A percentile compares a stretch with the other conserved stretches of the same genome.
Conservation (phyloP, 2,113 vertebrate species). For the Gymnobelideus leadbeateri region DNA sequence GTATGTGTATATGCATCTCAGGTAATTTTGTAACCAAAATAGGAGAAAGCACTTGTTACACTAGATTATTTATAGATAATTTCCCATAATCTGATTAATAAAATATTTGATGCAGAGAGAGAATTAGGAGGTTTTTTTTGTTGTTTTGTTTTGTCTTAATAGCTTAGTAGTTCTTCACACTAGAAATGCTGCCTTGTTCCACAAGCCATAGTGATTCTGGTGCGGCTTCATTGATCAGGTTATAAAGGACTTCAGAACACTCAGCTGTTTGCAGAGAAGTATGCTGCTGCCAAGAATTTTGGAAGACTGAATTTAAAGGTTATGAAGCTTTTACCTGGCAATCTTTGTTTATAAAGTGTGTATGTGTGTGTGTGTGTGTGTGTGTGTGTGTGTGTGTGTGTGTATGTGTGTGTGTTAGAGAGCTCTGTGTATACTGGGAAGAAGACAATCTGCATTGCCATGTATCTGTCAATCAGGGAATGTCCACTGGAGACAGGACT, state of each 20-base stretch:
- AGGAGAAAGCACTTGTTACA: constrained; percentile 2
- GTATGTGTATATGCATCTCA: background rate
- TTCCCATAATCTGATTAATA: constrained; percentile 36
- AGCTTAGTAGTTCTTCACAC: background rate
- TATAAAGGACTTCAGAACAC: background rate
- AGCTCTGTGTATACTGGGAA: background rate
- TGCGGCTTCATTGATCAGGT: background rate
- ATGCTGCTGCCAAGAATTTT: constrained; percentile 19
- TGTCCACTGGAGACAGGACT: background rate
- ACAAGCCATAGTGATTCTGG: background rate
- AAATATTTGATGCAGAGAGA: constrained; percentile 37
- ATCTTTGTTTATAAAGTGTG: background rate
- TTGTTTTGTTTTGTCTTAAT: background rate
- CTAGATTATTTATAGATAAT: constrained; percentile 50
- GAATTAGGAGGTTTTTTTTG: background rate
- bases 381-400: too few relatives aligned
- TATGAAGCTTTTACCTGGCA: constrained; percentile 19
- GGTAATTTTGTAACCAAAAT: background rate
- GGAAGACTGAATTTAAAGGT: constrained; percentile 29
- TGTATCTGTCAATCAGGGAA: background rate
- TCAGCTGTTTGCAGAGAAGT: background rate
- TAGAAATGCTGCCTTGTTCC: background rate
- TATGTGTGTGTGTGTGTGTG: background rate
- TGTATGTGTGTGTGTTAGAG: background rate
- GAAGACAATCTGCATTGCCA: background rate